phyloP scores from a whole-genome alignment of 2,888 invertebrate genomes.

The Empis stercorea region DNA sequence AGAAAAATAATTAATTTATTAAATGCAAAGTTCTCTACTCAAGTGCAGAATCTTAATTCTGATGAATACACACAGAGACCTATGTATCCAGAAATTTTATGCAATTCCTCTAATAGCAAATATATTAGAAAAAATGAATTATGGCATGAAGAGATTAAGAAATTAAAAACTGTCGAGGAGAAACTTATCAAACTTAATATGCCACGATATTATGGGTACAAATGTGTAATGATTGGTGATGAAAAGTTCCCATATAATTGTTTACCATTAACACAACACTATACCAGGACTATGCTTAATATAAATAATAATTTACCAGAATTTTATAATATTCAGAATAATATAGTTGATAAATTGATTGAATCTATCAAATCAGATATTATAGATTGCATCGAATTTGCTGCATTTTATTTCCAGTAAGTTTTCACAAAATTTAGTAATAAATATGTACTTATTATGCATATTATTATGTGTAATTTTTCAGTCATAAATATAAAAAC shows the following conservation, averaged over 20 bases:
- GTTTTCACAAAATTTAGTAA: no score
- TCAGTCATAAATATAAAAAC: neutral
- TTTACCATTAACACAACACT: constrained; percentile 54
- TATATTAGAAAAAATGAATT: constrained; percentile 30
- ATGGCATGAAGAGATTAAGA: constrained; percentile 46
- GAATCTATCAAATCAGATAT: constrained; percentile 44
- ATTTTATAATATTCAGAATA: constrained; percentile 38
- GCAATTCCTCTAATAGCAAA: no score
- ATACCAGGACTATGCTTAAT: constrained; percentile 65
- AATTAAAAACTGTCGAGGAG: constrained; percentile 63
- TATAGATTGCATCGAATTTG: constrained; percentile 52
- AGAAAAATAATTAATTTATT: no score
- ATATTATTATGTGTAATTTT: neutral
- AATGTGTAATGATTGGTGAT: constrained; percentile 48
- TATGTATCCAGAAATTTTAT: constrained; percentile 24
- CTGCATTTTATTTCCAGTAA: constrained; percentile 44
- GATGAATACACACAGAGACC: constrained; percentile 22
- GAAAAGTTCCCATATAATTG: constrained; percentile 50
- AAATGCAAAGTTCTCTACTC: no score
- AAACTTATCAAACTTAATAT: constrained; percentile 73
- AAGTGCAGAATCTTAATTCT: neutral
- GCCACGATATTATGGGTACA: constrained; percentile 70
- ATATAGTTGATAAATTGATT: constrained; percentile 38
- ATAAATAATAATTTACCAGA: constrained; percentile 44
- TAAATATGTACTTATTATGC: no score